Conservation (phyloP, 2,113 vertebrate species). For the Cebidichthys violaceus region DNA sequence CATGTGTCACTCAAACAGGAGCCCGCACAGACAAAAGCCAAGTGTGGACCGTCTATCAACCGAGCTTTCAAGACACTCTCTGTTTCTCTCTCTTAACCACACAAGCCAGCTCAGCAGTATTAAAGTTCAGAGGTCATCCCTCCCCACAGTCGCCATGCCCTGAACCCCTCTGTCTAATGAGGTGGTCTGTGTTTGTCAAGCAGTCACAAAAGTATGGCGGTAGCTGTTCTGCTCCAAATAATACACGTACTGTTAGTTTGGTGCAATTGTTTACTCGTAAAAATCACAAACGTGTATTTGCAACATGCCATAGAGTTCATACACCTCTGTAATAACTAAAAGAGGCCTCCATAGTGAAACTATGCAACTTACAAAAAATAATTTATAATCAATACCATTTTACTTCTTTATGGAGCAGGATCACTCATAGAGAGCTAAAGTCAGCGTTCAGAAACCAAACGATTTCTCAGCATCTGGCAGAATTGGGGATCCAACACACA, state of each 20-base stretch:
- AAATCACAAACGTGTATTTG: background rate
- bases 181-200: background rate
- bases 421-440: too few species aligned
- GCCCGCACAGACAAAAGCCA: background rate
- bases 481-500: too few species aligned
- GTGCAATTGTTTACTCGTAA: background rate
- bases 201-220: background rate
- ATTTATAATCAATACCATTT: background rate
- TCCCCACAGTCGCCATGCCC: background rate
- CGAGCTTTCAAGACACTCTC: conserved; percentile 58
- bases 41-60: background rate
- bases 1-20: conserved; percentile 82
- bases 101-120: conserved; percentile 6
- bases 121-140: conserved; percentile 11
- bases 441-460: too few species aligned
- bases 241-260: background rate
- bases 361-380: background rate
- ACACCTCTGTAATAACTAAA: background rate
- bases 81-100: background rate
- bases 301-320: background rate
- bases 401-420: too few species aligned
- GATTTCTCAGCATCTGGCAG: too few species aligned
- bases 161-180: conserved; percentile 18
- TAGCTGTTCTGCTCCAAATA: background rate
- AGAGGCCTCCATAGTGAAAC: background rate